Conservation (phyloP, 2,888 invertebrate genomes). For the Melanchra persicariae region DNA sequence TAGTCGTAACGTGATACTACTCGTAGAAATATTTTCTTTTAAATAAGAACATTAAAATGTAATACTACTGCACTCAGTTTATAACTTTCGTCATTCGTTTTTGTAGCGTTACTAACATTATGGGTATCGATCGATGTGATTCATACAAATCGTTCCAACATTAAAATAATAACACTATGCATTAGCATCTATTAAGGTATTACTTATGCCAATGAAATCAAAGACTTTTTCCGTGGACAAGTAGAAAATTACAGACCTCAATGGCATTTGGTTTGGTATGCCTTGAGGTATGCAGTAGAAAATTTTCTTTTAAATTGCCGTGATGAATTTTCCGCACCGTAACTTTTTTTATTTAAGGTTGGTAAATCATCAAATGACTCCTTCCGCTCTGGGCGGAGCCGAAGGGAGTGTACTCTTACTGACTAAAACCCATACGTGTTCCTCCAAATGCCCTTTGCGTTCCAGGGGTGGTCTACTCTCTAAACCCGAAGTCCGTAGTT, state of each 20-base stretch:
- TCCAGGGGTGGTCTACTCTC: too few relatives aligned
- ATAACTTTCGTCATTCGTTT: neutral
- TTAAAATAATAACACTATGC: constrained; percentile 13
- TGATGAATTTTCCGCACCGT: neutral
- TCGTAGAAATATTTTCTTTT: too few relatives aligned
- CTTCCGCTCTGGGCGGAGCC: too few relatives aligned
- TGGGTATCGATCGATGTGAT: too few relatives aligned
- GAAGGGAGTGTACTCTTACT: too few relatives aligned
- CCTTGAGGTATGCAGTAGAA: neutral
- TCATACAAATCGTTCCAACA: neutral
- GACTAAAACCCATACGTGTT: too few relatives aligned
- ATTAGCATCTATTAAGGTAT: neutral
- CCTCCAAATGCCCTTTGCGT: too few relatives aligned
- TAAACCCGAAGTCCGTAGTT: too few relatives aligned
- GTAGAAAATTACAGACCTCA: neutral
- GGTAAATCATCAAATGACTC: too few relatives aligned
- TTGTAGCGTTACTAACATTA: neutral
- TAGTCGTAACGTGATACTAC: too few relatives aligned
- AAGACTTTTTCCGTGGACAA: neutral
- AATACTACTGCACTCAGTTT: neutral
- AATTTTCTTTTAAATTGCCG: neutral
- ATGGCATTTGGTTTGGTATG: neutral
- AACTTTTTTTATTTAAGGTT: too few relatives aligned
- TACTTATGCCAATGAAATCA: neutral
- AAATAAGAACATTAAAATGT: too few relatives aligned